These are phyloP conservation scores for Brachyalestes nurse DNA, from an alignment of 2,797 vertebrate genomes.

Conservation along the genomic window DNA sequence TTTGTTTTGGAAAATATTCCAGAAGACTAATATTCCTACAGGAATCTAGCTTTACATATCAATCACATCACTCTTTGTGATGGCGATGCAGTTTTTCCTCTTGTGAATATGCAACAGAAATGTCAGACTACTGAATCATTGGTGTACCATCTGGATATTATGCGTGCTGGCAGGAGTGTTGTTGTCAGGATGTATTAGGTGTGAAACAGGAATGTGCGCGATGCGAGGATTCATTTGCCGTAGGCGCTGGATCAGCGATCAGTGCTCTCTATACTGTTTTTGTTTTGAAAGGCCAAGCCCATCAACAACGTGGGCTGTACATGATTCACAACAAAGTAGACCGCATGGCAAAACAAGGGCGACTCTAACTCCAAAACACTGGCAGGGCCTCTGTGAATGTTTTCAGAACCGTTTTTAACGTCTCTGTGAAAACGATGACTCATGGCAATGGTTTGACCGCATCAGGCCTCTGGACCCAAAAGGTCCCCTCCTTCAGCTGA, in stretches of 20 bases:
- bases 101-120: constrained; percentile 75
- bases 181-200: constrained; percentile 68
- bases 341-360: constrained; percentile 16
- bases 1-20: constrained; percentile 7
- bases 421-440: neutral
- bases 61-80: constrained; percentile 34
- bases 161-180: constrained; percentile 69
- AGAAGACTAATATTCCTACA: constrained; percentile 3
- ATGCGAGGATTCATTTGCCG: constrained; percentile 54
- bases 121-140: constrained; percentile 80
- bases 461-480: neutral
- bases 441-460: neutral
- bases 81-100: constrained; percentile 42
- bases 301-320: constrained; percentile 48
- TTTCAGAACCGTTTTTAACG: neutral
- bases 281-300: constrained; percentile 54
- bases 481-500: neutral
- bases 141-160: constrained; percentile 78
- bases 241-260: constrained; percentile 46
- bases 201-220: constrained; percentile 52
- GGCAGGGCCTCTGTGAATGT: neutral
- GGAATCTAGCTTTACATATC: constrained; percentile 15
- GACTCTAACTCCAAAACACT: constrained; percentile 7
- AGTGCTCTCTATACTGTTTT: constrained; percentile 47
- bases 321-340: constrained; percentile 55